phyloP scores from a whole-genome alignment of 2,888 invertebrate genomes.

The Melinopterus prodromus region DNA sequence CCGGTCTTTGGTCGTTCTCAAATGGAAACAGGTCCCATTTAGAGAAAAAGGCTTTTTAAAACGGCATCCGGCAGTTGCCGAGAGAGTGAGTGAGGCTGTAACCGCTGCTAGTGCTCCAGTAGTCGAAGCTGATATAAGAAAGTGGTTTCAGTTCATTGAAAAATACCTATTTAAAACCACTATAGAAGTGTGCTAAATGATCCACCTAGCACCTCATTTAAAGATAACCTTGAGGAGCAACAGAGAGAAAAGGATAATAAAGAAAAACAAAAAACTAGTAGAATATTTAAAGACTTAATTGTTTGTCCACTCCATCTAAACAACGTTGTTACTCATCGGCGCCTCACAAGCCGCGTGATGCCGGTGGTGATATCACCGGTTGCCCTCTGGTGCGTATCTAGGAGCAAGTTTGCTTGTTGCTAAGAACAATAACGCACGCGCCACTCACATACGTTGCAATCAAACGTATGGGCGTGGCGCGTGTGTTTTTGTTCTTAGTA shows the following conservation, averaged over 20 bases:
- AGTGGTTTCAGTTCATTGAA: conserved; percentile 45
- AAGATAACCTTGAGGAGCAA: not conserved
- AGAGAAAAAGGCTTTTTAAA: conserved; percentile 42
- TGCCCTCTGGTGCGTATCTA: too few species aligned
- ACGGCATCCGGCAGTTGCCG: conserved; percentile 43
- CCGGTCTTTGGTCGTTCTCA: too few species aligned
- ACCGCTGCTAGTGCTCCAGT: conserved; percentile 47
- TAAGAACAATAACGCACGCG: too few species aligned
- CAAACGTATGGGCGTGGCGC: too few species aligned
- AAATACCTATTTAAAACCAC: conserved; percentile 41
- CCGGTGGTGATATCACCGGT: too few species aligned
- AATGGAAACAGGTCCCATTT: too few species aligned
- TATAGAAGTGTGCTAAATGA: conserved; percentile 39
- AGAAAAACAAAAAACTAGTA: not conserved
- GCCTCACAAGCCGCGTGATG: too few species aligned
- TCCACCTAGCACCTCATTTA: not conserved
- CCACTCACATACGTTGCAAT: too few species aligned
- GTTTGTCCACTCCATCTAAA: too few species aligned
- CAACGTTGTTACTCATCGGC: too few species aligned
- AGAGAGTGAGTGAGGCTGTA: conserved; percentile 45
- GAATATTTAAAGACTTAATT: conserved; percentile 4
- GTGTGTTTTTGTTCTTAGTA: too few species aligned
- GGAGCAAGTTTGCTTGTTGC: too few species aligned
- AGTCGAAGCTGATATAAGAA: conserved; percentile 46
- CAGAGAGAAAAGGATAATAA: not conserved